Conservation (phyloP, 2,113 vertebrate species). For the Nesoenas mayeri region DNA sequence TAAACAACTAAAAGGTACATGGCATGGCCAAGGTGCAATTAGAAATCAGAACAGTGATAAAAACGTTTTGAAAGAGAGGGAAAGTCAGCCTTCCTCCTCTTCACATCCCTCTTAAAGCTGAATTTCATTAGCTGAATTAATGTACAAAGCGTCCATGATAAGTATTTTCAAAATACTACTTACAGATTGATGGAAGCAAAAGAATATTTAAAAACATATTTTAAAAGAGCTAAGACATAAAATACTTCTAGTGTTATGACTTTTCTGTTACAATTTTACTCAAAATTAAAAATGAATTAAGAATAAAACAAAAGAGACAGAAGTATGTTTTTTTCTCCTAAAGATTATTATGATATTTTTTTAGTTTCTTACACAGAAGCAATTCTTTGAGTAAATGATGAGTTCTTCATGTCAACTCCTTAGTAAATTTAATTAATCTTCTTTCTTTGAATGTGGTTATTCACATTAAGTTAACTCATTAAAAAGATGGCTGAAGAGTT, state of each 20-base stretch:
- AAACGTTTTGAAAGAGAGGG: neutral
- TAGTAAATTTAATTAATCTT: slow-evolving; percentile 10
- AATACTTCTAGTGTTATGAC: neutral
- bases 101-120: neutral
- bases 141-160: neutral
- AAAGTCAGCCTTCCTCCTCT: neutral
- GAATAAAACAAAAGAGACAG: neutral
- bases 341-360: neutral
- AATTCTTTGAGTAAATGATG: neutral
- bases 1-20: neutral
- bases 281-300: neutral
- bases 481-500: neutral
- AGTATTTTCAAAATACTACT: neutral
- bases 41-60: neutral
- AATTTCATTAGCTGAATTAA: neutral
- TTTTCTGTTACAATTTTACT: neutral
- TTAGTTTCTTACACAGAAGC: neutral
- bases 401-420: neutral
- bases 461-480: slow-evolving; percentile 17
- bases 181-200: neutral
- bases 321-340: neutral
- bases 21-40: neutral
- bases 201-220: neutral
- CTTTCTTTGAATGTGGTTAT: neutral
- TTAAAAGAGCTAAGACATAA: neutral